Conservation (phyloP, 2,113 vertebrate genomes). For the Xerus inauris region DNA sequence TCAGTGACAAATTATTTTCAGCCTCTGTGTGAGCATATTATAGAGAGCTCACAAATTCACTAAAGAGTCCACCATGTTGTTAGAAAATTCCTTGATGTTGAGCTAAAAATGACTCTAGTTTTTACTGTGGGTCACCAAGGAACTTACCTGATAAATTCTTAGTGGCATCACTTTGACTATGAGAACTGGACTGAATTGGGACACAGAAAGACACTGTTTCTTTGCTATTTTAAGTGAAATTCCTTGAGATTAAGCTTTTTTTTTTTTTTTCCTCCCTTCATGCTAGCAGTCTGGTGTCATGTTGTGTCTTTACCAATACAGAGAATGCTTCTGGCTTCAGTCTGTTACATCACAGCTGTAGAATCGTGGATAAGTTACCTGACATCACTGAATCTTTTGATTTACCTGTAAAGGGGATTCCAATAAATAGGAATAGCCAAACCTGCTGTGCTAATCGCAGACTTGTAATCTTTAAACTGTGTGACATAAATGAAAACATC, state of each 20-base stretch:
- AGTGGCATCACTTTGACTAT: neutral
- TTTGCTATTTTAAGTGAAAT: constrained; percentile 49
- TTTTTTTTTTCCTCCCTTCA: neutral
- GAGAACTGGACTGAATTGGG: neutral
- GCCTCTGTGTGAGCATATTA: neutral
- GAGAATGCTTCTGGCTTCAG: too few relatives aligned
- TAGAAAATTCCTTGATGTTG: constrained; percentile 1
- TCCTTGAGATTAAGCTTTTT: neutral
- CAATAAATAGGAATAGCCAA: neutral
- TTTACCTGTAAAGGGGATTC: neutral
- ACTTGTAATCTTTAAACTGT: constrained; percentile 16
- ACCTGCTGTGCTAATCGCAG: neutral
- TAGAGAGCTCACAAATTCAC: neutral
- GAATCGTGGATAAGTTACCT: neutral
- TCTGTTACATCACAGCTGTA: neutral
- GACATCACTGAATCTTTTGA: constrained; percentile 13
- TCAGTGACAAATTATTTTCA: neutral
- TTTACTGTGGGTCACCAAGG: neutral
- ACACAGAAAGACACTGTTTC: neutral
- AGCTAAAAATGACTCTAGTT: neutral
- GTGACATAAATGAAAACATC: neutral
- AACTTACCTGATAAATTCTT: neutral
- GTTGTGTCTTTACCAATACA: neutral
- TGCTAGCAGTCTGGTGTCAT: neutral
- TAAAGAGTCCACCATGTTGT: neutral